Conservation (phyloP, 2,113 vertebrate species). For the Eclectus roratus region DNA sequence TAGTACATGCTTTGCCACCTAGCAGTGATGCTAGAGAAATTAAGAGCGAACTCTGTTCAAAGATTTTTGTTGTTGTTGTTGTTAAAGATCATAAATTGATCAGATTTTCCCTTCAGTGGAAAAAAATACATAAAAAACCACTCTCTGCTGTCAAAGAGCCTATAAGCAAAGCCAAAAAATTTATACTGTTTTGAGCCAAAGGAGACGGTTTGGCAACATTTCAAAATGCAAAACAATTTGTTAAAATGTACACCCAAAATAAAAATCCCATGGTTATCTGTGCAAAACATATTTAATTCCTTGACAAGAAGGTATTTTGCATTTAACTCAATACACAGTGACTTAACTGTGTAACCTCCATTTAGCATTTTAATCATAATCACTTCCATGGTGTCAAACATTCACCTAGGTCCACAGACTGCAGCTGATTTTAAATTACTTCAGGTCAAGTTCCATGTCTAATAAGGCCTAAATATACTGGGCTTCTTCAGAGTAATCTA, state of each 20-base stretch:
- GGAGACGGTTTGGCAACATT: not conserved
- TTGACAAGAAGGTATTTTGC: not conserved
- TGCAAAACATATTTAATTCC: not conserved
- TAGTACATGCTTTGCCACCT: not conserved
- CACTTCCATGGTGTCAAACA: not conserved
- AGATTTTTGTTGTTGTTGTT: not conserved
- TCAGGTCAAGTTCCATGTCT: not conserved
- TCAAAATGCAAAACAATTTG: not conserved
- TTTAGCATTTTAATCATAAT: not conserved
- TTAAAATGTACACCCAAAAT: not conserved
- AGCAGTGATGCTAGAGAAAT: not conserved
- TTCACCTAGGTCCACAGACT: not conserved
- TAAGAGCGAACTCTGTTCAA: not conserved
- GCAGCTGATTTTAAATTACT: not conserved
- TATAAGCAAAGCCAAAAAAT: not conserved
- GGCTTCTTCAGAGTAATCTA: not conserved
- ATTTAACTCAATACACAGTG: not conserved
- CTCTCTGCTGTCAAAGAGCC: not conserved
- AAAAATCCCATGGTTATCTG: not conserved
- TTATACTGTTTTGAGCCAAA: not conserved
- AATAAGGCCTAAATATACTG: not conserved
- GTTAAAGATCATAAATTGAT: not conserved
- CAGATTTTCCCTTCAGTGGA: not conserved
- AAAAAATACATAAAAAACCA: not conserved
- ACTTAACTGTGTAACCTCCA: not conserved